These are phyloP conservation scores for Nasonia vitripennis DNA, from an alignment of 1,140 invertebrate genomes.

Conservation along the genomic window DNA sequence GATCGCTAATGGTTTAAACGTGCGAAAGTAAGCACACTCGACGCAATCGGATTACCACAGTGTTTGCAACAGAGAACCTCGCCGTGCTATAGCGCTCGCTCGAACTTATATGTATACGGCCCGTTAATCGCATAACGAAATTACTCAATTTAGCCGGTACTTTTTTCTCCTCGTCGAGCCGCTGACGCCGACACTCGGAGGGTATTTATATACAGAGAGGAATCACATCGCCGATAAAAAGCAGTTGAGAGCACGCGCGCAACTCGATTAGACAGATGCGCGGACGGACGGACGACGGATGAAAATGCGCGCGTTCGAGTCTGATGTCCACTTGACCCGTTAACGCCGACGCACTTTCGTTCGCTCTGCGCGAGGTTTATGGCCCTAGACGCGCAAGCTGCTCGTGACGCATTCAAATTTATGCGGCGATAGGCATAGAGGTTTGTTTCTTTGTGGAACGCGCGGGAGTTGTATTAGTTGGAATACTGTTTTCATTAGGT, in stretches of 20 bases:
- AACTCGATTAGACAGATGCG: constrained; percentile 26
- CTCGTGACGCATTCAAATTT: neutral
- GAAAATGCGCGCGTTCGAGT: neutral
- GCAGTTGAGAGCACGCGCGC: constrained; percentile 23
- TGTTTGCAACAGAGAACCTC: neutral
- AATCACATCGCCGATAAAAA: neutral
- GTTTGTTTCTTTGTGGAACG: neutral
- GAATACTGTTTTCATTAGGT: neutral
- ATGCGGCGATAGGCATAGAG: neutral
- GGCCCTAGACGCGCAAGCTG: too few relatives aligned
- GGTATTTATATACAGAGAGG: neutral
- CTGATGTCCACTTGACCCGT: neutral
- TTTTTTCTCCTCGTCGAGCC: neutral
- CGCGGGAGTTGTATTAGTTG: too few relatives aligned
- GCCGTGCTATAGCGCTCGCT: neutral
- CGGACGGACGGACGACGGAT: neutral
- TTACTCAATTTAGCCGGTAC: constrained; percentile 29
- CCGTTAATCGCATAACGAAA: constrained; percentile 30
- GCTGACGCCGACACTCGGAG: neutral
- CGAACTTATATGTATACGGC: neutral
- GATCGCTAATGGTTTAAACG: constrained; percentile 62
- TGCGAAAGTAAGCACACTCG: constrained; percentile 62
- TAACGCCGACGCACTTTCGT: constrained; percentile 36
- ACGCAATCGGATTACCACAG: constrained; percentile 43
- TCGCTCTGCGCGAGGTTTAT: neutral